Evolutionary conservation across 2,797 vertebrate species (phyloP).

Genomic region (Adrianichthys oophorus): DNA sequence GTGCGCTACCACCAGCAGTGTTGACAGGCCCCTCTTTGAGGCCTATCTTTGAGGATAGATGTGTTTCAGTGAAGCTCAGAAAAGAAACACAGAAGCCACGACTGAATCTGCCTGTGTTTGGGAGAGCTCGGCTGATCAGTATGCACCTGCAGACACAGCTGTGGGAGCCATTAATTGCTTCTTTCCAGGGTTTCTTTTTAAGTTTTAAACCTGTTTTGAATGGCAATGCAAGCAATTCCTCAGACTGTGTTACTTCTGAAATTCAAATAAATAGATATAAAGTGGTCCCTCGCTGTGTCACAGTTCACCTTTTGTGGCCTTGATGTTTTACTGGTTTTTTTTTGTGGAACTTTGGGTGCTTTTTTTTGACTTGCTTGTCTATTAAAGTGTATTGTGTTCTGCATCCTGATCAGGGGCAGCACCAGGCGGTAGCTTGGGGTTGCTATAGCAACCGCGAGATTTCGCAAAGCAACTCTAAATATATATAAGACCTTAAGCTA

Average conservation of each 20-base stretch:
- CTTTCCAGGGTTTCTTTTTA: conserved; percentile 28
- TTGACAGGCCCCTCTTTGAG: no score
- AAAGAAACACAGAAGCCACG: conserved; percentile 30
- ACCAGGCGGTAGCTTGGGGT: no score
- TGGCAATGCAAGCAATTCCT: conserved; percentile 25
- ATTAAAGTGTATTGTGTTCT: no score
- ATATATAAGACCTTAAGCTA: no score
- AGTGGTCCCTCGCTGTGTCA: no score
- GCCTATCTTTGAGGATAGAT: not conserved
- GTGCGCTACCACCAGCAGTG: conserved; percentile 12
- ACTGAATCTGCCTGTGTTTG: conserved; percentile 53
- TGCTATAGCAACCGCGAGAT: no score
- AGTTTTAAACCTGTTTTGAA: conserved; percentile 28
- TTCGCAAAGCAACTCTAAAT: no score
- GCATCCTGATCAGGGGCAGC: no score
- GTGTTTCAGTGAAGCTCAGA: conserved; percentile 37
- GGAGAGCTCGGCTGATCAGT: conserved; percentile 55
- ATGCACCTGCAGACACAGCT: conserved; percentile 59
- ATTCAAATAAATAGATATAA: conserved; percentile 7
- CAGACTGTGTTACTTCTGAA: not conserved
- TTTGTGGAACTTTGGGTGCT: no score
- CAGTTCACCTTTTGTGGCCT: no score
- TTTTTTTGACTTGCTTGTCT: no score
- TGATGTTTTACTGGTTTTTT: no score
- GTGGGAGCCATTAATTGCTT: conserved; percentile 65